Evolutionary conservation across 2,888 invertebrate species (phyloP).

Genomic region (Byasa hedistus): DNA sequence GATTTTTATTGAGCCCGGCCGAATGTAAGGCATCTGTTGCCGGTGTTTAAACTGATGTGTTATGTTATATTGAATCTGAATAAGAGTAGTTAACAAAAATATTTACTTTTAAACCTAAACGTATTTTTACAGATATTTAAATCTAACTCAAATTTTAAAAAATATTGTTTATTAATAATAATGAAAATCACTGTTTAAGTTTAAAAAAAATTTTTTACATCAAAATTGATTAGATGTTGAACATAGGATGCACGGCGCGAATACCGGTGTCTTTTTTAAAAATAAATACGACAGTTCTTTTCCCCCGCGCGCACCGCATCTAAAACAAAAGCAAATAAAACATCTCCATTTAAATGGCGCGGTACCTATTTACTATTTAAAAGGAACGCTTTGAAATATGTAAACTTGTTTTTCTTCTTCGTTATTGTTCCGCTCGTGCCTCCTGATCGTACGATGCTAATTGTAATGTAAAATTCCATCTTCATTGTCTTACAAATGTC

Average conservation of each 20-base stretch:
- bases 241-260: neutral
- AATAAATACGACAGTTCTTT: neutral
- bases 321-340: constrained; percentile 12
- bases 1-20: constrained; percentile 44
- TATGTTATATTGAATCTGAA: neutral
- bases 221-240: no score
- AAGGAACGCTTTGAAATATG: constrained; percentile 56
- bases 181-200: no score
- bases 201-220: no score
- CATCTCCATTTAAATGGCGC: constrained; percentile 23
- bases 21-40: constrained; percentile 48
- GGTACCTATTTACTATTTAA: constrained; percentile 39
- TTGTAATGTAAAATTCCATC: constrained; percentile 72
- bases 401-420: constrained; percentile 71
- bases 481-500: constrained; percentile 71
- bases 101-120: no score
- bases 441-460: constrained; percentile 63
- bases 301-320: neutral
- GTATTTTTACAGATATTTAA: no score
- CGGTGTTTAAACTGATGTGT: constrained; percentile 32
- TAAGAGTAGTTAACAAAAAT: no score
- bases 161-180: no score
- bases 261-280: neutral
- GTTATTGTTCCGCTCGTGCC: constrained; percentile 65
- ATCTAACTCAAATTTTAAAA: no score